Evolutionary conservation across 1,140 invertebrate species (phyloP), one percentile per base, ranked within the genome.

Genomic region (Melipona quadrifasciata): DNA sequence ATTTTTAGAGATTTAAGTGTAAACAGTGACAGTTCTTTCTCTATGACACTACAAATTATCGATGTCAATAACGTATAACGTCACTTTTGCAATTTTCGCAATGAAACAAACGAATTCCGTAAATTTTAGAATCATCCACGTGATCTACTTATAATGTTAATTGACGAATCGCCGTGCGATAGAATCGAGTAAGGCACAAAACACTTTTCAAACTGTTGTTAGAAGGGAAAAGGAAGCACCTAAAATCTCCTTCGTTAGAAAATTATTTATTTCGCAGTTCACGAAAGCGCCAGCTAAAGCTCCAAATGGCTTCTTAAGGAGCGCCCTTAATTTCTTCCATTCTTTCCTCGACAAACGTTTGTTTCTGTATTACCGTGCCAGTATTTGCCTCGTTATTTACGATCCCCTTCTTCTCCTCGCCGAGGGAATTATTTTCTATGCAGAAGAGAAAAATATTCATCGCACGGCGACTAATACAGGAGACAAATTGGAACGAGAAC

Each of bases 281-380:
- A 19, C 17, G 17, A 67, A 31, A 47, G 47, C 57, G 24, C 6
- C 2, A 65, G 14, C 12, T 24, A 53, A 53, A 74, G 57, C 39
- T 21, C 4, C 47, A 51, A 64, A 74, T 64, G 58, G 79, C 39
- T 80, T 58, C 34, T 27, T 51, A 68, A 55, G 21, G 3, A 27
- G 8, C 27, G 21, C n/a, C n/a, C 27, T 80, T 55, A 64, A 72
- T 61, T 64, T 51, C 31, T 14, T 31, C 31, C 51, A 11, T 72
- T 47, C 55, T 51, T 51, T 57, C 8, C 12, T 14, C 39, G 12
- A n/a, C 34, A 74, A 81, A 81, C 70, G 31, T 65, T 81, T n/a
- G 31, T 74, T 53, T 65, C 55, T 27, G 31, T n/a, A 27, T 70
- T 79, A 57, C 8, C 6, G 1, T 70, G 27, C 53, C 53, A 8